Evolutionary conservation across 2,888 invertebrate species (phyloP).

Genomic region (Philereme transversata): DNA sequence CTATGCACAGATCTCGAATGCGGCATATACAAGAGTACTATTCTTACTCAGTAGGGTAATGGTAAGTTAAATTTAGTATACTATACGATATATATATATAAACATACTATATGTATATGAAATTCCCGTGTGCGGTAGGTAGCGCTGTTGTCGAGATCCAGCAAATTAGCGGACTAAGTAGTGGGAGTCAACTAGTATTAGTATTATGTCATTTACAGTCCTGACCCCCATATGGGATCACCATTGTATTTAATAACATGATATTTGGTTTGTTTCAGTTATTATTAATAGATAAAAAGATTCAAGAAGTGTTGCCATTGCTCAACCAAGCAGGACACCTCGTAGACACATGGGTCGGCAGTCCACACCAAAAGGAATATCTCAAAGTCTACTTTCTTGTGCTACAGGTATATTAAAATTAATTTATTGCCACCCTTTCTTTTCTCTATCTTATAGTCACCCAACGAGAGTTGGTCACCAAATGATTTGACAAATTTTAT

Average conservation of each 20-base stretch:
- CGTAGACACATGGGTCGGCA: constrained; percentile 95
- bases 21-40: constrained; percentile 95
- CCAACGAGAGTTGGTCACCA: too few relatives aligned
- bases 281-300: constrained; percentile 95
- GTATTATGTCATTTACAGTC: too few relatives aligned
- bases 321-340: constrained; percentile 94
- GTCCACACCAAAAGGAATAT: constrained; percentile 96
- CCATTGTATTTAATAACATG: too few relatives aligned
- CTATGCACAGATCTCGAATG: constrained; percentile 96
- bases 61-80: constrained; percentile 87
- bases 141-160: too few relatives aligned
- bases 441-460: too few relatives aligned
- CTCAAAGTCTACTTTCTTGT: constrained; percentile 98
- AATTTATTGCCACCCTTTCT: neutral
- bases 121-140: too few relatives aligned
- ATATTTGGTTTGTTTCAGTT: constrained; percentile 84
- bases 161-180: too few relatives aligned
- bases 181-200: too few relatives aligned
- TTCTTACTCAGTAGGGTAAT: constrained; percentile 98
- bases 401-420: constrained; percentile 86
- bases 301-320: constrained; percentile 95
- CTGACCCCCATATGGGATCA: too few relatives aligned
- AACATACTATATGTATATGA: too few relatives aligned
- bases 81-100: too few relatives aligned
- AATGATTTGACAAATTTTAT: too few relatives aligned